A percentile compares a stretch with the other conserved stretches of the same genome.
Conservation (phyloP, 2,888 invertebrate genomes). For the Drosophila fungiperda region DNA sequence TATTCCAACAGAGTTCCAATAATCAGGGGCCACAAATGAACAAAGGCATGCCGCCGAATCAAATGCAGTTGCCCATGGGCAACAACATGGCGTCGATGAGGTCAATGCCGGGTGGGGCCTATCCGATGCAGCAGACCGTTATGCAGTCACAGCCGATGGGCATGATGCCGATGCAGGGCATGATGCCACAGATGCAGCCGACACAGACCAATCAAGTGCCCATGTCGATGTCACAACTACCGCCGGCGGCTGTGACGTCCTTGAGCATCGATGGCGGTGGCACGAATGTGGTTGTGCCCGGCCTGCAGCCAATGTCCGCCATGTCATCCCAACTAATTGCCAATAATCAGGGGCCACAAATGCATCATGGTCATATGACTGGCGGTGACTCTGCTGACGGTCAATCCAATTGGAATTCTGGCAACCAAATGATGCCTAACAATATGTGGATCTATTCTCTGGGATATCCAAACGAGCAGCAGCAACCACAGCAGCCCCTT, state of each 20-base stretch:
- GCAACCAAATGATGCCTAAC: slow-evolving; percentile 29
- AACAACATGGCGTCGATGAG: slow-evolving; percentile 36
- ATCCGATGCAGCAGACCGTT: slow-evolving; percentile 36
- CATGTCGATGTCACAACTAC: slow-evolving; percentile 61
- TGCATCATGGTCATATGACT: slow-evolving; percentile 29
- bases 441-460: slow-evolving; percentile 47
- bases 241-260: slow-evolving; percentile 64
- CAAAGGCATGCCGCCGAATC: slow-evolving; percentile 25
- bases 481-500: slow-evolving; percentile 12
- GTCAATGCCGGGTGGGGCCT: slow-evolving; percentile 36
- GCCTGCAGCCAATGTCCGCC: slow-evolving; percentile 58
- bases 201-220: slow-evolving; percentile 25
- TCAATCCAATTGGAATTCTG: slow-evolving; percentile 35
- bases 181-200: slow-evolving; percentile 27
- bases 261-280: slow-evolving; percentile 65
- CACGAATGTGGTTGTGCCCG: slow-evolving; percentile 66
- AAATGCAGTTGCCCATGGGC: slow-evolving; percentile 59
- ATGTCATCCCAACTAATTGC: slow-evolving; percentile 45
- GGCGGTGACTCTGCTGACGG: slow-evolving; percentile 49
- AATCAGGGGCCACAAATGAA: slow-evolving; percentile 39
- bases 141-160: slow-evolving; percentile 32
- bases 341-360: slow-evolving; percentile 37
- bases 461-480: slow-evolving; percentile 15
- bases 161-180: slow-evolving; percentile 36
- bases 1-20: slow-evolving; percentile 26